A percentile compares a stretch with the other conserved stretches of the same genome.
Evolutionary conservation across 1,140 invertebrate genomes (phyloP).

Genomic region (Archivesica marissinica): DNA sequence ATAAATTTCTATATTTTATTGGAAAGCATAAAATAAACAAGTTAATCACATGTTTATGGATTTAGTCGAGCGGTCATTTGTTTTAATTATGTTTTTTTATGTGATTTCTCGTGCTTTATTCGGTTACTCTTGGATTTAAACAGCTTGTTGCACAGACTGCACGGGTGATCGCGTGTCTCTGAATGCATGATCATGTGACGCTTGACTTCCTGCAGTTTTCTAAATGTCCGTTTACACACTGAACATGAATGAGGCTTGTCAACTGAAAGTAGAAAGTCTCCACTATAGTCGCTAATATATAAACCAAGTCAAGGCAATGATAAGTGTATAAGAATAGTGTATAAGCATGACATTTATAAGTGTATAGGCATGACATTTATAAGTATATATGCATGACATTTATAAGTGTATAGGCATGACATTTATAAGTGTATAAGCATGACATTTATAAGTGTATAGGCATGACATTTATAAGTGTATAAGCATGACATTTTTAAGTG

Average conservation of each 20-base stretch:
- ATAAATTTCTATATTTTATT: too few species aligned
- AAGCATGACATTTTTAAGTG: neutral
- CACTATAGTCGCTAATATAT: neutral
- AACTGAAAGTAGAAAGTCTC: neutral
- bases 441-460: too few species aligned
- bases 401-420: too few species aligned
- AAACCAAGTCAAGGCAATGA: neutral
- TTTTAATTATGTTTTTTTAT: neutral
- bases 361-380: too few species aligned
- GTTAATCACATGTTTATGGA: too few species aligned
- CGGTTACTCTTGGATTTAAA: constrained; percentile 36
- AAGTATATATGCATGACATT: too few species aligned
- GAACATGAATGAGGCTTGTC: constrained; percentile 10
- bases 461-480: neutral
- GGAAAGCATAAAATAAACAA: too few species aligned
- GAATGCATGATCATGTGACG: constrained; percentile 35
- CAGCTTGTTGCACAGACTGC: neutral
- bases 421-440: too few species aligned
- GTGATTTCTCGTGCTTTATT: constrained; percentile 33
- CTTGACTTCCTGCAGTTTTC: neutral
- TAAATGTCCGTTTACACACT: neutral
- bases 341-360: too few species aligned
- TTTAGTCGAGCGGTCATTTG: too few species aligned
- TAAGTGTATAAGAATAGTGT: neutral
- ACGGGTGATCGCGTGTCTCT: neutral